These are phyloP conservation scores for Siphlonurus alternatus DNA, from an alignment of 2,888 invertebrate genomes.

Conservation along the genomic window DNA sequence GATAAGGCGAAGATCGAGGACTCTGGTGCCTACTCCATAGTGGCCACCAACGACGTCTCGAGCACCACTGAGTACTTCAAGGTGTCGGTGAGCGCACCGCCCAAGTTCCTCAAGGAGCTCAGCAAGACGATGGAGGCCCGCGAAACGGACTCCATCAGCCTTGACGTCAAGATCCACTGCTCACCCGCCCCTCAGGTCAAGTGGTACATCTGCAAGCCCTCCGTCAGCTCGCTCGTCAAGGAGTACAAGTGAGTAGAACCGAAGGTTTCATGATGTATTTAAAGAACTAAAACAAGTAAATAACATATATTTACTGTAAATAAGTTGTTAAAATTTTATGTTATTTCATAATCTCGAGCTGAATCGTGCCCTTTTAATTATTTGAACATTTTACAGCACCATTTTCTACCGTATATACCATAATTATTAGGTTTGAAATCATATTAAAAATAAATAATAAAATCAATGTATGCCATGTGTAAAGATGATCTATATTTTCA, in stretches of 20 bases:
- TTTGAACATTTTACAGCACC: too few relatives aligned
- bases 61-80: constrained; percentile 87
- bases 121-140: constrained; percentile 48
- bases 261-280: too few relatives aligned
- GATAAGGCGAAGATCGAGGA: constrained; percentile 58
- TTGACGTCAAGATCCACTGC: constrained; percentile 60
- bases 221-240: background rate
- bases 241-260: background rate
- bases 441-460: too few relatives aligned
- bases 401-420: too few relatives aligned
- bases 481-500: too few relatives aligned
- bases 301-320: too few relatives aligned
- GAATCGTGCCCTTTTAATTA: too few relatives aligned
- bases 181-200: constrained; percentile 68
- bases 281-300: too few relatives aligned
- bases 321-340: too few relatives aligned
- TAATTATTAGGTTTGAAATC: too few relatives aligned
- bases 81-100: constrained; percentile 66
- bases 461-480: too few relatives aligned
- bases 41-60: constrained; percentile 71
- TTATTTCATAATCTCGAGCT: too few relatives aligned
- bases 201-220: constrained; percentile 41
- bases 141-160: constrained; percentile 57
- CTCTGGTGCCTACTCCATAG: constrained; percentile 72
- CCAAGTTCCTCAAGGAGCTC: constrained; percentile 50